These are phyloP conservation scores for Nymphalis urticae DNA, from an alignment of 2,888 invertebrate genomes.

Conservation along the genomic window DNA sequence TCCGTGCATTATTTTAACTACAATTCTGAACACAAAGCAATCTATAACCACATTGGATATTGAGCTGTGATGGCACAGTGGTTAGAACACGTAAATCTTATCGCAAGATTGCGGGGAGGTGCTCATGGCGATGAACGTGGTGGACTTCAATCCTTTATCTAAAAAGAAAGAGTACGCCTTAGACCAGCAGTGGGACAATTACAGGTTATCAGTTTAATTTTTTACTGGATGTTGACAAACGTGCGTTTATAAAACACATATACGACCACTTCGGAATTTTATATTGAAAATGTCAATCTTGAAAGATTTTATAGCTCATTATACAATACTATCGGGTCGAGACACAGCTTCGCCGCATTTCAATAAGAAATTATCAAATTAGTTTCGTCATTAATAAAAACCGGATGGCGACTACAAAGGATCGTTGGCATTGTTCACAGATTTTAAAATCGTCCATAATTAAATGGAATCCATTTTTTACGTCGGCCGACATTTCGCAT, in stretches of 20 bases:
- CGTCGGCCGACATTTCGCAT: constrained; percentile 61
- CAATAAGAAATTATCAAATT: constrained; percentile 79
- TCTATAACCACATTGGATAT: too few relatives aligned
- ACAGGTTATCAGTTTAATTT: too few relatives aligned
- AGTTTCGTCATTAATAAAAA: constrained; percentile 69
- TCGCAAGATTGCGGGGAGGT: too few relatives aligned
- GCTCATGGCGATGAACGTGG: too few relatives aligned
- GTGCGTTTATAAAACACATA: neutral
- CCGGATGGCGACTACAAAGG: constrained; percentile 62
- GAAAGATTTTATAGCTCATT: constrained; percentile 30
- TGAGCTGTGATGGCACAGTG: too few relatives aligned
- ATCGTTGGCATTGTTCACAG: constrained; percentile 79
- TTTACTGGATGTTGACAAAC: too few relatives aligned
- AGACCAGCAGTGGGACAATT: too few relatives aligned
- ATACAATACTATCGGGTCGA: constrained; percentile 48
- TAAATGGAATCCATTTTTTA: constrained; percentile 79
- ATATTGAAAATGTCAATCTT: constrained; percentile 13
- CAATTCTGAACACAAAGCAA: too few relatives aligned
- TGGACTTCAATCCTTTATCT: too few relatives aligned
- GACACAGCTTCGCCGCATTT: constrained; percentile 53
- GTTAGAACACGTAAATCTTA: too few relatives aligned
- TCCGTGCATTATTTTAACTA: too few relatives aligned
- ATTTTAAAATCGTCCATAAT: constrained; percentile 81
- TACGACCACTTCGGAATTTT: neutral
- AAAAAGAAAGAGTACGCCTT: too few relatives aligned